Conservation (phyloP, 2,113 vertebrate species). For the Pontoporia blainvillei region DNA sequence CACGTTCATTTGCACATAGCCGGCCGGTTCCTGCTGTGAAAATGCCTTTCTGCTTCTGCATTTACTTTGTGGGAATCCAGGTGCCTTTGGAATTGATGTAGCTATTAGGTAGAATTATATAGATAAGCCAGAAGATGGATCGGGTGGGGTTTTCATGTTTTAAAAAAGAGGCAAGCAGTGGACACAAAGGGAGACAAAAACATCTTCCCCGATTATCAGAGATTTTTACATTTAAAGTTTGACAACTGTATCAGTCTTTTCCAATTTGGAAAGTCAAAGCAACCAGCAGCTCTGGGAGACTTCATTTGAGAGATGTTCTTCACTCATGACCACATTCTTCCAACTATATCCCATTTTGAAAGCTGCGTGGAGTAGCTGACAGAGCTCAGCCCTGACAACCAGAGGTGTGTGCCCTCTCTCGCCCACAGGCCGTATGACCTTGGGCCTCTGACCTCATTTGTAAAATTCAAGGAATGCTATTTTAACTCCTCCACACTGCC, state of each 20-base stretch:
- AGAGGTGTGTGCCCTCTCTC: background rate
- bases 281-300: background rate
- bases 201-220: background rate
- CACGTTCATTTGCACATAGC: constrained; percentile 54
- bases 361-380: background rate
- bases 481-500: background rate
- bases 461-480: background rate
- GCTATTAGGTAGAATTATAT: background rate
- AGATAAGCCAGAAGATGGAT: background rate
- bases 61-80: background rate
- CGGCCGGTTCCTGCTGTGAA: constrained; percentile 57
- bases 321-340: background rate
- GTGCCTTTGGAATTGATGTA: background rate
- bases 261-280: background rate
- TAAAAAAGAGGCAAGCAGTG: background rate
- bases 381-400: background rate
- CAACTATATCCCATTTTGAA: background rate
- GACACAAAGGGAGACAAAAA: background rate
- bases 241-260: background rate
- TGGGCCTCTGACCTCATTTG: background rate
- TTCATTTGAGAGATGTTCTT: background rate
- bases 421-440: fast-evolving
- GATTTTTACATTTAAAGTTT: background rate
- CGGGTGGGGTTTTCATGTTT: background rate
- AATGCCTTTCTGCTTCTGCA: constrained; percentile 3